Percentiles rank a stretch among this genome's conserved stretches.
phyloP scores from a whole-genome alignment of 37 sponge, comb jelly and placozoan species.

The Chondrilla cf. caribensis region DNA sequence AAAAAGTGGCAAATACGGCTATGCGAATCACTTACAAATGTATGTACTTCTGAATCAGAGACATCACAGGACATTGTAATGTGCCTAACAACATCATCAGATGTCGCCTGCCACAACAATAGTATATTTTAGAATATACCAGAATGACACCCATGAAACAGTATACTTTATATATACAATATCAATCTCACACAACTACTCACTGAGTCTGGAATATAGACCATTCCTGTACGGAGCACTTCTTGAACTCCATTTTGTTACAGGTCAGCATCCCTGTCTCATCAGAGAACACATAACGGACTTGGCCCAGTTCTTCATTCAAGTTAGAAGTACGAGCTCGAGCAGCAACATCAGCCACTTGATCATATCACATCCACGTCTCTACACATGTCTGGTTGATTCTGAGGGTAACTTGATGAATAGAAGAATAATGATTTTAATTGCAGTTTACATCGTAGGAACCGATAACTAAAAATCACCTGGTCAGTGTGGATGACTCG shows the following conservation, averaged over 20 bases:
- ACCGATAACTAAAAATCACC: background rate
- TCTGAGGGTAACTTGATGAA: too few relatives aligned
- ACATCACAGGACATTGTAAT: too few relatives aligned
- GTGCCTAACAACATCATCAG: too few relatives aligned
- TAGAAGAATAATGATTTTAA: background rate
- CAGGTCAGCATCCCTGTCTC: conserved; percentile 85
- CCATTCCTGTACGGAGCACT: conserved; percentile 67
- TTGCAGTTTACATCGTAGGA: background rate
- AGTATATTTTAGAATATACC: too few relatives aligned
- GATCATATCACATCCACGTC: conserved; percentile 74
- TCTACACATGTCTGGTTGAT: too few relatives aligned
- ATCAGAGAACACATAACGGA: conserved; percentile 76
- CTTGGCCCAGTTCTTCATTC: conserved; percentile 83
- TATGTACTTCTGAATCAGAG: too few relatives aligned
- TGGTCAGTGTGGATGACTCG: background rate
- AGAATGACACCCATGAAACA: too few relatives aligned
- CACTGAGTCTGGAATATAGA: too few relatives aligned
- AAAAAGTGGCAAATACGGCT: too few relatives aligned
- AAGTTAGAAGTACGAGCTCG: conserved; percentile 78
- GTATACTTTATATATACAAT: too few relatives aligned
- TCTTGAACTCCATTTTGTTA: conserved; percentile 73
- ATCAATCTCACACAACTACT: background rate
- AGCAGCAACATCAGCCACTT: conserved; percentile 56
- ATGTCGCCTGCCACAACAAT: too few relatives aligned
- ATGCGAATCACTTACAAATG: too few relatives aligned